phyloP scores from a whole-genome alignment of 2,113 vertebrate genomes.

The Sciurus niger region DNA sequence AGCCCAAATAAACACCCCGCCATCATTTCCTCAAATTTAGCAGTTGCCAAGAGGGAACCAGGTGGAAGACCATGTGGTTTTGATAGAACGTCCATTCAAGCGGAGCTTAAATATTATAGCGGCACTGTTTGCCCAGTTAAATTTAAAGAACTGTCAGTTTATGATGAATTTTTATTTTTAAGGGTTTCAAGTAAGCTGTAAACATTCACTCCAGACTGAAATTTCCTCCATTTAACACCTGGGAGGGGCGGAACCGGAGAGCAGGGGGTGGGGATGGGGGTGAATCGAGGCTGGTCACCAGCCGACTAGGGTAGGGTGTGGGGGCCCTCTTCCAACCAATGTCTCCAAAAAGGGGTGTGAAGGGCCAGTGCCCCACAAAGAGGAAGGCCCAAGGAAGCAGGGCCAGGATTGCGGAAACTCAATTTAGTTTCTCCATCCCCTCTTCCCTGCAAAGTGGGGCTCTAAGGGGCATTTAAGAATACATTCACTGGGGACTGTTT shows the following conservation, averaged over 20 bases:
- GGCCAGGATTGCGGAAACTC: not conserved
- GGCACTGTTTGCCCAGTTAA: conserved; percentile 76
- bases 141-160: conserved; percentile 86
- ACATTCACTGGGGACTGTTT: not conserved
- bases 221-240: conserved; percentile 86
- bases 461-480: not conserved
- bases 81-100: conserved; percentile 85
- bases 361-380: not conserved
- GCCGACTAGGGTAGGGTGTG: not conserved
- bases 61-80: conserved; percentile 89
- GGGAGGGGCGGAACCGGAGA: not conserved
- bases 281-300: not conserved
- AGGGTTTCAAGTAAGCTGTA: conserved; percentile 88
- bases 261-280: not conserved
- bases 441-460: not conserved
- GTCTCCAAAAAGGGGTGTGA: not conserved
- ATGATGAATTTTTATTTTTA: conserved; percentile 88
- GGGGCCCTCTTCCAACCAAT: not conserved
- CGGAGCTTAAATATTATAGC: conserved; percentile 82
- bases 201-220: conserved; percentile 86
- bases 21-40: conserved; percentile 57
- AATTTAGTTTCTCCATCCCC: not conserved
- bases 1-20: conserved; percentile 58
- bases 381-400: not conserved
- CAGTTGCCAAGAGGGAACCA: not conserved